Conservation (phyloP, 2,797 vertebrate species). For the Trichosurus vulpecula region DNA sequence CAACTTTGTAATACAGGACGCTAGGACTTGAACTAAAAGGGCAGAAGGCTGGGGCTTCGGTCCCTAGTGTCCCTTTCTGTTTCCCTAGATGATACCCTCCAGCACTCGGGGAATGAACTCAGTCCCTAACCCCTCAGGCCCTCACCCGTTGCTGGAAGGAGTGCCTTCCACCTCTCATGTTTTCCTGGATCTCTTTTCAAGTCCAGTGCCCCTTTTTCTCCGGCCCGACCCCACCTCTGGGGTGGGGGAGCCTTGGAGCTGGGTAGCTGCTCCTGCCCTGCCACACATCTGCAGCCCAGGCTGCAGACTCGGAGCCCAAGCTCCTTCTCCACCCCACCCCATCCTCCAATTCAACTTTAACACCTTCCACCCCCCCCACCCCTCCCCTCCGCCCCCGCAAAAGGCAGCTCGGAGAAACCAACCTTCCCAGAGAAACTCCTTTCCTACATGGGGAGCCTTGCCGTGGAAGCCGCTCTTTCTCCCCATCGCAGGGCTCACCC, state of each 20-base stretch:
- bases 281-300: background rate
- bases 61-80: background rate
- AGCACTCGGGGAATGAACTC: background rate
- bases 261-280: background rate
- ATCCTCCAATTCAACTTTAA: background rate
- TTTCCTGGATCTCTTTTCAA: background rate
- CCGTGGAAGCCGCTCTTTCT: background rate
- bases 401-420: background rate
- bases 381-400: background rate
- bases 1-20: background rate
- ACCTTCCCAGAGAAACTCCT: background rate
- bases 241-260: background rate
- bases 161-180: fast-evolving
- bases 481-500: background rate
- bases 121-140: background rate
- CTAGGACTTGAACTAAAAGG: background rate
- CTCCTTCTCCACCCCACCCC: background rate
- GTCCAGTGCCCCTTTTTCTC: background rate
- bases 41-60: background rate
- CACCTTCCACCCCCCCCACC: too few relatives aligned
- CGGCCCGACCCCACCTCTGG: background rate
- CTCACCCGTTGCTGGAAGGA: background rate
- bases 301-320: background rate
- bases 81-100: background rate
- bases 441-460: background rate